A percentile compares a stretch with the other conserved stretches of the same genome.
Evolutionary conservation across 2,797 vertebrate genomes (phyloP).

Genomic region (Taenioides sp.): DNA sequence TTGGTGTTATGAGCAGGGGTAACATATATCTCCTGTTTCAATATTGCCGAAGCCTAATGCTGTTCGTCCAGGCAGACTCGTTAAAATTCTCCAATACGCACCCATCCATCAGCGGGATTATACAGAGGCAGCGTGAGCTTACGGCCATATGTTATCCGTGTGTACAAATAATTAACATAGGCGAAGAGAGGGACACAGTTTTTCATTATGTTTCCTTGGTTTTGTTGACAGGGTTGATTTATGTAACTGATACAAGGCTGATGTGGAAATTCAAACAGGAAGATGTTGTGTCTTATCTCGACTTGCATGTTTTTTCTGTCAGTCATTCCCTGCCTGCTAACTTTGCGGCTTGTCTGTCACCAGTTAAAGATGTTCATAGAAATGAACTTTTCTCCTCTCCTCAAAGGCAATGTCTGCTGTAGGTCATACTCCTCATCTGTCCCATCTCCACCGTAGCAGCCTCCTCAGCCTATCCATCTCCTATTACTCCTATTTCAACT

Average conservation of each 20-base stretch:
- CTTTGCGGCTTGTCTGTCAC: too few species aligned
- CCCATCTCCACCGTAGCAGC: too few species aligned
- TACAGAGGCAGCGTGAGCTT: not conserved
- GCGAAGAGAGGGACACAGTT: not conserved
- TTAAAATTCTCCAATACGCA: constrained; percentile 5
- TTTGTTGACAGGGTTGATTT: not conserved
- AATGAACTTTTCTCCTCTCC: too few species aligned
- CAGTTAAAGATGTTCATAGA: too few species aligned
- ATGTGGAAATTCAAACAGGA: not conserved
- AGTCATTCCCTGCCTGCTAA: too few species aligned
- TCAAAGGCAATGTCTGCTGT: too few species aligned
- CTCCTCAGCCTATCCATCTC: too few species aligned
- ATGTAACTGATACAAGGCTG: not conserved
- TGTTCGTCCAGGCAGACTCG: not conserved
- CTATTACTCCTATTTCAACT: too few species aligned
- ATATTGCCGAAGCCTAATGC: constrained; percentile 1
- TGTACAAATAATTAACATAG: not conserved
- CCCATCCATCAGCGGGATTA: constrained; percentile 2
- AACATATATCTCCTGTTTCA: constrained; percentile 5
- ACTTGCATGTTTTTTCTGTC: not conserved
- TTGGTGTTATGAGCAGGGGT: not conserved
- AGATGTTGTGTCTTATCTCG: not conserved
- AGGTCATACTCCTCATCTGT: too few species aligned
- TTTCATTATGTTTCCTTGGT: not conserved
- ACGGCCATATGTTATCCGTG: not conserved